Percentiles rank a stretch among this genome's conserved stretches.
Evolutionary conservation across 2,113 vertebrate genomes (phyloP).

Genomic region (Eolophus roseicapilla): DNA sequence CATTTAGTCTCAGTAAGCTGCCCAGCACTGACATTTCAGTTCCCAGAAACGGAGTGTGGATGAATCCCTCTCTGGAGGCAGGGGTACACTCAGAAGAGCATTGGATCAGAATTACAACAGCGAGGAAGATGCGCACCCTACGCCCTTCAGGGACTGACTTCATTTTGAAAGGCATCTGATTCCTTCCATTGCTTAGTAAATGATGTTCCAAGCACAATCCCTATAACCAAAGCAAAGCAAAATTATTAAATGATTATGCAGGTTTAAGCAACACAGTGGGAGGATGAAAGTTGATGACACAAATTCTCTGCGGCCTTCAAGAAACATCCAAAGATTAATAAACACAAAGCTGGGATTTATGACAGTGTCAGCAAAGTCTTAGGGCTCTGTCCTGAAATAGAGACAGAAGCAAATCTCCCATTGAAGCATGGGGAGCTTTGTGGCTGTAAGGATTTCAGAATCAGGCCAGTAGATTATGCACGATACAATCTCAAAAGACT

Average conservation of each 20-base stretch:
- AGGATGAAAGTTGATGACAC: not conserved
- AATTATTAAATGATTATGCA: not conserved
- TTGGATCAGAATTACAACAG: not conserved
- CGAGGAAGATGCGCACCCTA: not conserved
- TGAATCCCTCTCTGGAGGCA: not conserved
- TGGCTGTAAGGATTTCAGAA: slow-evolving; percentile 3
- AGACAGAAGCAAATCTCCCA: slow-evolving; percentile 47
- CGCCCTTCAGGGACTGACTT: not conserved
- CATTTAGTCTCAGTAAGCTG: not conserved
- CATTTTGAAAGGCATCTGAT: not conserved
- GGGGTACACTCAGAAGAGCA: not conserved
- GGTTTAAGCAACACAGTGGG: not conserved
- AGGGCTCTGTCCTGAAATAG: slow-evolving; percentile 54
- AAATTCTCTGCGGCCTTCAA: not conserved
- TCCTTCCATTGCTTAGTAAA: not conserved
- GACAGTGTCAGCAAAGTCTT: not conserved
- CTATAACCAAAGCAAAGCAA: not conserved
- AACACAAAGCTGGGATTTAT: slow-evolving; percentile 41
- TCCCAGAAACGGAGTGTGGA: not conserved
- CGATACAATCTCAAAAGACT: not conserved
- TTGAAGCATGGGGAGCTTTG: slow-evolving; percentile 7
- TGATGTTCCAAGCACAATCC: not conserved
- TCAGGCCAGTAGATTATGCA: not conserved
- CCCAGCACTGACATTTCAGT: not conserved
- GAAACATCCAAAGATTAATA: slow-evolving; percentile 26